Evolutionary conservation across 2,888 invertebrate genomes (phyloP).

Genomic region (Pemphredon lugubris): DNA sequence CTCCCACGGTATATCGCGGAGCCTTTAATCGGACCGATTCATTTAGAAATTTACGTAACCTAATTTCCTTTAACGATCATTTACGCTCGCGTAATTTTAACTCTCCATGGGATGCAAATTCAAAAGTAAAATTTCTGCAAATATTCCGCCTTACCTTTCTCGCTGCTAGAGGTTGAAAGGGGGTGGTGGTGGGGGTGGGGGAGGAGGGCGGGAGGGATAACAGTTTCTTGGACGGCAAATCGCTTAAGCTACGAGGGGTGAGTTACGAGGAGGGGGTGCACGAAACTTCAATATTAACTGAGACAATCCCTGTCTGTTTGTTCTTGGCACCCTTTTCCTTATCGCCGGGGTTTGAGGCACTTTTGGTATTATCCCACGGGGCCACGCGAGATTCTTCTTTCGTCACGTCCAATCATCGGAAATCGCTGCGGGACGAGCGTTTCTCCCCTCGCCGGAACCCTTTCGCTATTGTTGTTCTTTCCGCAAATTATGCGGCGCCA

Average conservation of each 20-base stretch:
- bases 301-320: conserved; percentile 68
- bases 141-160: too few relatives aligned
- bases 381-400: conserved; percentile 37
- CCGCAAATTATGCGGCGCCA: background rate
- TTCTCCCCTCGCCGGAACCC: background rate
- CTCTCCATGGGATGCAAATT: too few relatives aligned
- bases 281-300: conserved; percentile 75
- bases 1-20: too few relatives aligned
- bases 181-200: too few relatives aligned
- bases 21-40: too few relatives aligned
- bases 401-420: conserved; percentile 45
- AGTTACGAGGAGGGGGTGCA: conserved; percentile 51
- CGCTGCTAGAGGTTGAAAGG: too few relatives aligned
- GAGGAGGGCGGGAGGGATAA: background rate
- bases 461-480: conserved; percentile 3
- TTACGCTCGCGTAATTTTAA: too few relatives aligned
- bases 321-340: conserved; percentile 63
- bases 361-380: conserved; percentile 42
- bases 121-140: too few relatives aligned
- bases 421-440: conserved; percentile 43
- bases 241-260: conserved; percentile 27
- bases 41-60: too few relatives aligned
- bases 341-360: conserved; percentile 33
- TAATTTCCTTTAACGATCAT: too few relatives aligned
- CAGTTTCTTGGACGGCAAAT: background rate